Evolutionary conservation across 2,888 invertebrate genomes (phyloP).

Genomic region (Phaonia tiefii): DNA sequence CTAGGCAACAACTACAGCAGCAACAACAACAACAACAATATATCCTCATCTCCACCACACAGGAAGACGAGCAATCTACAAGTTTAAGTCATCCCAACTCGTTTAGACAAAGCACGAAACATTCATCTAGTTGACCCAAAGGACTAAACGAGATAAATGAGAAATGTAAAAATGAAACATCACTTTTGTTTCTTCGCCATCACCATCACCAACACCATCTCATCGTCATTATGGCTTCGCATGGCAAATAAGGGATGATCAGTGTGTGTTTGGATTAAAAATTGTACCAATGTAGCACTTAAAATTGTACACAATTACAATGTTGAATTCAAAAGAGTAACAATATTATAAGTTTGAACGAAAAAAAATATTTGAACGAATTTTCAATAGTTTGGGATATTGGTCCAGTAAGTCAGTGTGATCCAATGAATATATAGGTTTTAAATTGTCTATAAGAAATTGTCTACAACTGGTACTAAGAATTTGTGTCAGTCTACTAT

Average conservation of each 20-base stretch:
- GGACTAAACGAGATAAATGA: slow-evolving; percentile 78
- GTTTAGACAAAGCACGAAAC: slow-evolving; percentile 69
- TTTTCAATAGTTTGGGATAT: too few relatives aligned
- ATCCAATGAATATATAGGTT: too few relatives aligned
- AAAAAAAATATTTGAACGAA: too few relatives aligned
- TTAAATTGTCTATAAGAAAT: too few relatives aligned
- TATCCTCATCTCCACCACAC: neutral
- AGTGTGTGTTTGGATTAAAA: too few relatives aligned
- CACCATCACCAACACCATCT: slow-evolving; percentile 7
- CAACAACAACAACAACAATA: neutral
- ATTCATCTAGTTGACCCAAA: slow-evolving; percentile 70
- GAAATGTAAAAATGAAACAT: slow-evolving; percentile 79
- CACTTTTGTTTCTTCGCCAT: slow-evolving; percentile 71
- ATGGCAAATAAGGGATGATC: neutral
- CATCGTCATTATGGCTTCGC: neutral
- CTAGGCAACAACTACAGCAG: neutral
- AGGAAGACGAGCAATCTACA: slow-evolving; percentile 45
- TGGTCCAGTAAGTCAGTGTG: too few relatives aligned
- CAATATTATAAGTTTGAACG: too few relatives aligned
- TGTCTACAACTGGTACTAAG: too few relatives aligned
- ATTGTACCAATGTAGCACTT: too few relatives aligned
- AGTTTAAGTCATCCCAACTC: slow-evolving; percentile 65
- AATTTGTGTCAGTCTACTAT: too few relatives aligned
- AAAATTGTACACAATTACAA: too few relatives aligned
- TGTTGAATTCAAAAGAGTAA: too few relatives aligned